Evolutionary conservation across 2,113 vertebrate species (phyloP), one percentile per base, ranked within the genome.

Genomic region (Alouatta palliata): DNA sequence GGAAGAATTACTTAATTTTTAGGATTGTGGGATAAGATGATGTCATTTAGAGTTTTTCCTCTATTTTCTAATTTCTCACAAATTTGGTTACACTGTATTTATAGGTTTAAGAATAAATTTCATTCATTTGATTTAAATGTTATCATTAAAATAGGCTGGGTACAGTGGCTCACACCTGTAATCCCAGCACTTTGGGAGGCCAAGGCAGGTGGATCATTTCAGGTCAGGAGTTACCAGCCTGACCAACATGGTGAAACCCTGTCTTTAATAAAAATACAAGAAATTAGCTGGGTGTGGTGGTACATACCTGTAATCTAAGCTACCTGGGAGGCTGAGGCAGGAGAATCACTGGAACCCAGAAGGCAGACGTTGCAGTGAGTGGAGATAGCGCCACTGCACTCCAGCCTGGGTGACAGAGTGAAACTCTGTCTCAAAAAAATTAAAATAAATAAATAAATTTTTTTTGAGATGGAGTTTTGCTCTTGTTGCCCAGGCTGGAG

Each of bases 91-190:
- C 12, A 40, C 5, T 47, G 37, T 37, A 13, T 56, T 4, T 71
- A 70, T 23, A 47, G 56, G 68, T 89, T 88, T 70, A 70, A 49
- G 75, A 47, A 25, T 45, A 83, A 43, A 76, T 64, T 75, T 92
- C 35, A 83, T 32, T 92, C 8, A 92, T 75, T 92, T 61, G 77
- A 70, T 70, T 89, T 96, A 85, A 61, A 70, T 71, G 71, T 49
- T 89, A 79, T 79, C 12, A 49, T 64, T 64, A 64, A 64, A 64
- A 64, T 64, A 64, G 61, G 30, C 12, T 11, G 30, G 4, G 5
- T 64, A 27, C 61, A 30, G 66, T 68, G 66, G 32, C 32, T 68
- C 27, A 68, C 7, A 14, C 14, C 6, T 68, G 66, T 35, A 14
- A 68, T 68, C 66, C 66, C 66, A 68, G 32, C 66, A 68, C 32